These are phyloP conservation scores for Cephus pulcher DNA, from an alignment of 2,888 invertebrate genomes.

Conservation along the genomic window DNA sequence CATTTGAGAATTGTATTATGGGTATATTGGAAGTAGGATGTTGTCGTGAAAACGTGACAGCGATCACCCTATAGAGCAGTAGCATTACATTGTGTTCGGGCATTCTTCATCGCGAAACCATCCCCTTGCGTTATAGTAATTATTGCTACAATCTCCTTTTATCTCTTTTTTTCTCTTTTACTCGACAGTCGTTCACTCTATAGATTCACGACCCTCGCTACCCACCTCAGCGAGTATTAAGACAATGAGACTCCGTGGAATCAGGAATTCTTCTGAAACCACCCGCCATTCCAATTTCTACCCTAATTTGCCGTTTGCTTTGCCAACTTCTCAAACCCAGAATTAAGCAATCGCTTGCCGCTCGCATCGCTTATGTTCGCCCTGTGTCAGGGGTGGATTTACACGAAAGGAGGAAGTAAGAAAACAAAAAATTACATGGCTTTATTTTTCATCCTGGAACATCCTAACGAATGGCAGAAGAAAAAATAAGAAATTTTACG, in stretches of 20 bases:
- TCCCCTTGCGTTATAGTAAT: constrained; percentile 48
- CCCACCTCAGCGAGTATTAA: constrained; percentile 50
- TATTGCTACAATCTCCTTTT: constrained; percentile 36
- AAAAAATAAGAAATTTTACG: background rate
- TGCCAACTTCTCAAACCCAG: constrained; percentile 59
- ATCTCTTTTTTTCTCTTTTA: background rate
- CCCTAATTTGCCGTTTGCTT: constrained; percentile 30
- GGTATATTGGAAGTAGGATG: background rate
- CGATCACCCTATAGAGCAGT: background rate
- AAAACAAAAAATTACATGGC: background rate
- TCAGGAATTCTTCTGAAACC: constrained; percentile 33
- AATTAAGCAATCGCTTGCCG: constrained; percentile 43
- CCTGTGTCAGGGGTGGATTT: constrained; percentile 13
- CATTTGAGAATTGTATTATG: background rate
- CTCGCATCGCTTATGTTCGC: constrained; percentile 9
- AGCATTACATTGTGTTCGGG: constrained; percentile 3
- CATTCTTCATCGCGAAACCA: constrained; percentile 39
- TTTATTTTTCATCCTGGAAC: background rate
- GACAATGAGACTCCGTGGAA: constrained; percentile 50
- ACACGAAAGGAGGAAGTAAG: constrained; percentile 9
- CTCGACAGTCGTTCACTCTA: constrained; percentile 26
- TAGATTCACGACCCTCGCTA: constrained; percentile 21
- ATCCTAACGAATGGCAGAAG: background rate
- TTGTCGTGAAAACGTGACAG: background rate
- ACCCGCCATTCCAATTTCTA: constrained; percentile 23